These are phyloP conservation scores for Uropetala carovei DNA, from an alignment of 2,888 invertebrate genomes.

Conservation along the genomic window DNA sequence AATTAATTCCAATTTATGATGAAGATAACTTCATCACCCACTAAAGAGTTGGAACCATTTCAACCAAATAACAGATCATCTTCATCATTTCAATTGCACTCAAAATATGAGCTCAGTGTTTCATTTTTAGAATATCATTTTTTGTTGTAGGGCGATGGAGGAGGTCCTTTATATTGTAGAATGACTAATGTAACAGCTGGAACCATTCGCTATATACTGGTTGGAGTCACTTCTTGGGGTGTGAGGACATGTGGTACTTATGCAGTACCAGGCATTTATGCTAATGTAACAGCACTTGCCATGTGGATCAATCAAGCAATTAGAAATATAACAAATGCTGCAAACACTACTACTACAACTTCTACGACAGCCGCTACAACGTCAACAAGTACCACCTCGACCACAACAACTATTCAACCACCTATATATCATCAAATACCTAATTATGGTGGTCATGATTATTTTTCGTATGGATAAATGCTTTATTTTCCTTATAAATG, in stretches of 20 bases:
- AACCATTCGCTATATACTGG: constrained; percentile 11
- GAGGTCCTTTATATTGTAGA: constrained; percentile 42
- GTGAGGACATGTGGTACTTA: constrained; percentile 40
- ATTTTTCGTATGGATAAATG: constrained; percentile 9
- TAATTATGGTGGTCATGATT: not conserved
- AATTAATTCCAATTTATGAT: no score
- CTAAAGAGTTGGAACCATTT: no score
- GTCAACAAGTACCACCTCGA: not conserved
- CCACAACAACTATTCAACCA: not conserved
- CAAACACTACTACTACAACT: not conserved
- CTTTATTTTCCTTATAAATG: not conserved
- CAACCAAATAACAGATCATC: no score
- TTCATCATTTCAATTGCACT: no score
- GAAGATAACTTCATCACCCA: no score
- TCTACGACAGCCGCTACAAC: not conserved
- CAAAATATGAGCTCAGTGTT: no score
- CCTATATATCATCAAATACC: not conserved
- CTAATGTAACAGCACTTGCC: constrained; percentile 44
- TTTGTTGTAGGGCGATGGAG: constrained; percentile 37
- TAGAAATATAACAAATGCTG: not conserved
- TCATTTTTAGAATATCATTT: not conserved
- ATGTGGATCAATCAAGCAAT: constrained; percentile 43
- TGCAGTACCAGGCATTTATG: constrained; percentile 42
- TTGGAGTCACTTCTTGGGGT: constrained; percentile 48
- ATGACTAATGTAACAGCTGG: constrained; percentile 55